A percentile compares a stretch with the other conserved stretches of the same genome.
Evolutionary conservation across 2,888 invertebrate genomes (phyloP).

Genomic region (Saturnia pavonia): DNA sequence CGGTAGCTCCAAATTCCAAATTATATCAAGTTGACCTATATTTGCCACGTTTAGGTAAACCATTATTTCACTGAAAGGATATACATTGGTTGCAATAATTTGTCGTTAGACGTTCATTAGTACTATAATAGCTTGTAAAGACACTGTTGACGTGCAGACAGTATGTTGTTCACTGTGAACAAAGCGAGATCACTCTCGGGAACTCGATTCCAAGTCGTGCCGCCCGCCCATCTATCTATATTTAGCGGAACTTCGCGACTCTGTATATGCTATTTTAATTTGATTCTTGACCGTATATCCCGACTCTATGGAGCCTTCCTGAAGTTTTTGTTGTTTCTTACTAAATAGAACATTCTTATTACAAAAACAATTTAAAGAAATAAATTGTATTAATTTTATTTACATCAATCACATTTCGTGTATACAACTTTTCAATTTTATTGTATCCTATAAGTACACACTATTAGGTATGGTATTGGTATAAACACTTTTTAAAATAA

Average conservation of each 20-base stretch:
- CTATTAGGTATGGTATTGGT: too few relatives aligned
- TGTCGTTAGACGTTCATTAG: not conserved
- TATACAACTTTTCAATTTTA: too few relatives aligned
- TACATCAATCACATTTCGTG: not conserved
- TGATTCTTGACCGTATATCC: constrained; percentile 61
- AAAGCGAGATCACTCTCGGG: constrained; percentile 55
- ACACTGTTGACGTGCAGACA: constrained; percentile 9
- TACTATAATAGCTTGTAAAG: constrained; percentile 13
- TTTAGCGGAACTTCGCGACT: constrained; percentile 79
- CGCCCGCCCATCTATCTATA: constrained; percentile 69
- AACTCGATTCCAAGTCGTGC: constrained; percentile 41
- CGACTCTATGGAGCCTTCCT: constrained; percentile 58
- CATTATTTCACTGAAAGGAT: not conserved
- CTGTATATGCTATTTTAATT: constrained; percentile 79
- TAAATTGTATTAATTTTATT: not conserved
- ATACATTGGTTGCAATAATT: constrained; percentile 12
- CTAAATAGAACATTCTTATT: not conserved
- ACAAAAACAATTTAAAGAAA: not conserved
- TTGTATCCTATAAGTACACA: not conserved
- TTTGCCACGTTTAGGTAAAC: constrained; percentile 31
- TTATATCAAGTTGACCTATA: constrained; percentile 56
- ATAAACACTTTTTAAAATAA: too few relatives aligned
- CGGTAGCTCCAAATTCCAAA: constrained; percentile 46
- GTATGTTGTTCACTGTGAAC: constrained; percentile 17
- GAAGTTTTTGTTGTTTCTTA: constrained; percentile 33